phyloP scores from a whole-genome alignment of 2,113 vertebrate species.

The Sterrhoptilus dennistouni region DNA sequence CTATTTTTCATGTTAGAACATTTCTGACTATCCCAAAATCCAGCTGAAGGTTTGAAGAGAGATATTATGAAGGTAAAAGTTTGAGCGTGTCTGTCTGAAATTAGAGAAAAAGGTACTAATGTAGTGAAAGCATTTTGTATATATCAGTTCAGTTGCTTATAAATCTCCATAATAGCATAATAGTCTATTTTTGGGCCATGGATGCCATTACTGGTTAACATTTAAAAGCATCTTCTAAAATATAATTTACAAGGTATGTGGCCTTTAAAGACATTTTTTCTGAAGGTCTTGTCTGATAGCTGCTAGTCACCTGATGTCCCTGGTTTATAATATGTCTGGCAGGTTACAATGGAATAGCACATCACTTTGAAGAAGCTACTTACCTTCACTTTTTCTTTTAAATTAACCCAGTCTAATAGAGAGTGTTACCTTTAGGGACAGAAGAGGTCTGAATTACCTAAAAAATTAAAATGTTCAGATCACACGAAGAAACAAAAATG shows the following conservation, averaged over 20 bases:
- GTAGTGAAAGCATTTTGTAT: not conserved
- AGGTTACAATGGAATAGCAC: not conserved
- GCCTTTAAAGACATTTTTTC: slow-evolving; percentile 20
- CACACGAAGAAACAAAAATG: not conserved
- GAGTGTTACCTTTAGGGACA: not conserved
- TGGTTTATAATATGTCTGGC: not conserved
- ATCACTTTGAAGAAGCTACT: not conserved
- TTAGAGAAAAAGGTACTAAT: not conserved
- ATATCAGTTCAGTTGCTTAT: not conserved
- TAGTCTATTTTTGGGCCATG: not conserved
- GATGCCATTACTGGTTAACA: not conserved
- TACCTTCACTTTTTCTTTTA: not conserved
- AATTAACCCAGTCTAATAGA: not conserved
- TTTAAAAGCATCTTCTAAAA: not conserved
- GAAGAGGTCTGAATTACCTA: not conserved
- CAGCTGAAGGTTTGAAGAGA: not conserved
- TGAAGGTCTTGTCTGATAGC: not conserved
- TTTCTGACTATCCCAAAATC: not conserved
- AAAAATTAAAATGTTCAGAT: not conserved
- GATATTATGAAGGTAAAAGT: not conserved
- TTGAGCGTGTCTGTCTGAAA: not conserved
- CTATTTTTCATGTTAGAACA: not conserved
- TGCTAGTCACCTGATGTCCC: not conserved
- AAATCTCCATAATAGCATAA: not conserved
- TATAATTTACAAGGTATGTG: not conserved